Evolutionary conservation across 2,113 vertebrate species (phyloP).

Genomic region (Hylia prasina): DNA sequence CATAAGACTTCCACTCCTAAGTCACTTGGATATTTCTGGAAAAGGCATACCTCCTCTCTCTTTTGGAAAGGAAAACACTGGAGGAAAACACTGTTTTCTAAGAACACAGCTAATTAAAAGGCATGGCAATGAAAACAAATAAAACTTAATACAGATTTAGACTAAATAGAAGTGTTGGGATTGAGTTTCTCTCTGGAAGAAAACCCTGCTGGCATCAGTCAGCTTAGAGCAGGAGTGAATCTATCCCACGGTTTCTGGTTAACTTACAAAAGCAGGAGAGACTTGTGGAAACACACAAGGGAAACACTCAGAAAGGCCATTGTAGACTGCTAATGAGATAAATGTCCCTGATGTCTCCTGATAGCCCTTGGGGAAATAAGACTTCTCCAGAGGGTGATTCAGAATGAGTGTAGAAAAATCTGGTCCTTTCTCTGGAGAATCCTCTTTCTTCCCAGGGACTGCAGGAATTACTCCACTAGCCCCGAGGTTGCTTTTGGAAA

Average conservation of each 20-base stretch:
- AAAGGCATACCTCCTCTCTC: neutral
- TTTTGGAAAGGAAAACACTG: neutral
- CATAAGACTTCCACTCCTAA: neutral
- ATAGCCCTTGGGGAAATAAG: neutral
- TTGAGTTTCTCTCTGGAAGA: neutral
- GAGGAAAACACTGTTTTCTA: neutral
- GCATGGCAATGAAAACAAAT: neutral
- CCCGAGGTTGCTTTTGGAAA: neutral
- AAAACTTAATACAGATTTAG: neutral
- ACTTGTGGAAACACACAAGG: neutral
- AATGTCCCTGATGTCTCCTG: neutral
- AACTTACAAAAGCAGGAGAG: neutral
- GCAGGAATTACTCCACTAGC: neutral
- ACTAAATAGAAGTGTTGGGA: neutral
- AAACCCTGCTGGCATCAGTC: neutral
- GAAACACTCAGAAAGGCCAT: neutral
- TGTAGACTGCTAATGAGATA: constrained; percentile 3
- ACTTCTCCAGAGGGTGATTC: neutral
- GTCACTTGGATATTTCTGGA: neutral
- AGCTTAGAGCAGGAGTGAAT: neutral
- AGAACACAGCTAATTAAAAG: neutral
- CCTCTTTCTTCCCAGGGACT: neutral
- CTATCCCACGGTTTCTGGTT: neutral
- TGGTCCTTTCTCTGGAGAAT: neutral
- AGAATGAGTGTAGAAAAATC: neutral